Evolutionary conservation across 2,888 invertebrate species (phyloP), one percentile per base, ranked within the genome.

Genomic region (Chrysolina haemoptera): DNA sequence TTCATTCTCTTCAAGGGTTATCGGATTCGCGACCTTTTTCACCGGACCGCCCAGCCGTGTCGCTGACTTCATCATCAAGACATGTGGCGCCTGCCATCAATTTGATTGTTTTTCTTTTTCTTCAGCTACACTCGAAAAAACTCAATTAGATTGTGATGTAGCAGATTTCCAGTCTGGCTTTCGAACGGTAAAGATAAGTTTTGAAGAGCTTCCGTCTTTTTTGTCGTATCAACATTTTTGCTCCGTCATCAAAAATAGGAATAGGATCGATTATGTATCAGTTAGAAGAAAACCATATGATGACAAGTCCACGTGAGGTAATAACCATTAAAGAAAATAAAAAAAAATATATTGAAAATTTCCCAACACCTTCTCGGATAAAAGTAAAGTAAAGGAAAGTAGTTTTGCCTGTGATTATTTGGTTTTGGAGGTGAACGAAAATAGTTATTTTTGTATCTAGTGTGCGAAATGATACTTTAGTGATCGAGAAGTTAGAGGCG

Each of bases 11-110:
- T 59, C 59, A 62, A 68, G 71, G 75, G 71, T 71, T 71, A 71
- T 69, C 62, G 50, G 62, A 69, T 68, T 75, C 35, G 71, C 71
- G 75, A 75, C 75, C 75, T 75, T 75, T 75, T 48, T 65, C 71
- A 69, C 59, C 27, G 71, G 50, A 59, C 41, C n/a, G 65, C 68
- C 69, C 35, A 64, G 68, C 20, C 66, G 69, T 73, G 53, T 65
- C 66, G 65, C 50, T 40, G 48, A 35, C 62, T 67, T 16, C 66
- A 48, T 16, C 66, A 48, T 40, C n/a, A 67, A 55, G 68, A 64
- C 72, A 72, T 72, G 68, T 72, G 72, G 72, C 72, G 72, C 72
- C 72, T 68, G 59, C 6, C 12, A 6, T 59, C 12, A 27, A 27
- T 35, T 59, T 22, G 50, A 50, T 50, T 50, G 50, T 50, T 50